These are phyloP conservation scores for Podargus strigoides DNA, from an alignment of 2,797 vertebrate species.

Conservation along the genomic window DNA sequence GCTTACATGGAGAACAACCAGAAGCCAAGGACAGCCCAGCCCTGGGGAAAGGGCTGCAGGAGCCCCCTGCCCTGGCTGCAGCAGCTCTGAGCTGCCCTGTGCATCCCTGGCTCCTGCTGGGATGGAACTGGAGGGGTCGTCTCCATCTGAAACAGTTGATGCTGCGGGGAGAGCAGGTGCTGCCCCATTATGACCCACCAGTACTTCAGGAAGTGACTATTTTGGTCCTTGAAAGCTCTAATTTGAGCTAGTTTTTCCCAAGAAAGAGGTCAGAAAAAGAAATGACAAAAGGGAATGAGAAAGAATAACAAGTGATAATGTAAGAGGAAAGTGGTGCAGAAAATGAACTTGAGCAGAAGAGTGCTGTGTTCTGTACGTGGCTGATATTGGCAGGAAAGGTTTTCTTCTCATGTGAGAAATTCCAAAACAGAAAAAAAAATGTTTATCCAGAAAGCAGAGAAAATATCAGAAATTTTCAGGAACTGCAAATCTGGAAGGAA, in stretches of 20 bases:
- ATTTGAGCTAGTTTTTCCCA: background rate
- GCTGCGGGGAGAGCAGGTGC: background rate
- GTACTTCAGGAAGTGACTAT: background rate
- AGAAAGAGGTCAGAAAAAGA: background rate
- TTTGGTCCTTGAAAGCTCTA: background rate
- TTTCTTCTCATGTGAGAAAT: background rate
- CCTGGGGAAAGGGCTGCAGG: background rate
- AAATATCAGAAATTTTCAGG: background rate
- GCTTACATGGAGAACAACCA: background rate
- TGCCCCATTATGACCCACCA: background rate
- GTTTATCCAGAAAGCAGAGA: background rate
- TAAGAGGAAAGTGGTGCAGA: background rate
- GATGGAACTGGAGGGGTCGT: background rate
- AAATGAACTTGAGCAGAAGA: background rate
- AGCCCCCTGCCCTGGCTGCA: background rate
- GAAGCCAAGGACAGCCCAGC: background rate
- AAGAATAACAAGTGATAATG: background rate
- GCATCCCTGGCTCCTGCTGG: background rate
- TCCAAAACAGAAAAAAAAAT: background rate
- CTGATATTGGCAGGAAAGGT: rapidly evolving
- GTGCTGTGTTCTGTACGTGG: background rate
- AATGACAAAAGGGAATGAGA: background rate
- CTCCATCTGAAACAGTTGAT: background rate
- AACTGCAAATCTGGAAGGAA: background rate
- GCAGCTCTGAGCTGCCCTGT: background rate